Conservation (phyloP, 2,797 vertebrate species). For the Naso thynnoides region DNA sequence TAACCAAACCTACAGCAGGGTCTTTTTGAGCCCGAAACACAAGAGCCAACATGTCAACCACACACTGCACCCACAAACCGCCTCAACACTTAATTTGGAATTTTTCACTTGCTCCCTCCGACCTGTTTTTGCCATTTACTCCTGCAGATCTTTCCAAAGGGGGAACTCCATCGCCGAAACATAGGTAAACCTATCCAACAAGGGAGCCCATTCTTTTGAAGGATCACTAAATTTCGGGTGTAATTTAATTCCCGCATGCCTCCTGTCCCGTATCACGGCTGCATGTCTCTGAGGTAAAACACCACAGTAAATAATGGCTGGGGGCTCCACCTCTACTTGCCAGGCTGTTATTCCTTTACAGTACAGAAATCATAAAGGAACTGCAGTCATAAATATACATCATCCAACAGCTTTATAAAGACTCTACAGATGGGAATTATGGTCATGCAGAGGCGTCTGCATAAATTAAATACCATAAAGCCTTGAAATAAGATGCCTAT, state of each 20-base stretch:
- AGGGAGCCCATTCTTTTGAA: slow-evolving; percentile 82
- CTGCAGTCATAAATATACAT: slow-evolving; percentile 73
- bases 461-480: slow-evolving; percentile 65
- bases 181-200: slow-evolving; percentile 81
- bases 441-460: slow-evolving; percentile 41
- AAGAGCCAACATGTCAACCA: slow-evolving; percentile 69
- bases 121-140: slow-evolving; percentile 78
- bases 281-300: slow-evolving; percentile 72
- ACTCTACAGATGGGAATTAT: slow-evolving; percentile 67
- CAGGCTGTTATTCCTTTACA: slow-evolving; percentile 77
- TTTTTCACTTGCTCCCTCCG: slow-evolving; percentile 64
- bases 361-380: slow-evolving; percentile 75
- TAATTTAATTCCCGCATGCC: slow-evolving; percentile 82
- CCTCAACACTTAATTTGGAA: slow-evolving; percentile 63
- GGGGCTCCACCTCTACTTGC: slow-evolving; percentile 61
- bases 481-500: slow-evolving; percentile 65
- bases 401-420: slow-evolving; percentile 62
- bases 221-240: slow-evolving; percentile 81
- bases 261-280: slow-evolving; percentile 74
- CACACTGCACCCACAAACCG: slow-evolving; percentile 60
- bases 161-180: slow-evolving; percentile 63
- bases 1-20: slow-evolving; percentile 52
- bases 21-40: slow-evolving; percentile 42
- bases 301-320: slow-evolving; percentile 79
- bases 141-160: slow-evolving; percentile 63